A percentile compares a stretch with the other conserved stretches of the same genome.
Conservation (phyloP, 2,113 vertebrate genomes). For the Reinhardtius hippoglossoides region DNA sequence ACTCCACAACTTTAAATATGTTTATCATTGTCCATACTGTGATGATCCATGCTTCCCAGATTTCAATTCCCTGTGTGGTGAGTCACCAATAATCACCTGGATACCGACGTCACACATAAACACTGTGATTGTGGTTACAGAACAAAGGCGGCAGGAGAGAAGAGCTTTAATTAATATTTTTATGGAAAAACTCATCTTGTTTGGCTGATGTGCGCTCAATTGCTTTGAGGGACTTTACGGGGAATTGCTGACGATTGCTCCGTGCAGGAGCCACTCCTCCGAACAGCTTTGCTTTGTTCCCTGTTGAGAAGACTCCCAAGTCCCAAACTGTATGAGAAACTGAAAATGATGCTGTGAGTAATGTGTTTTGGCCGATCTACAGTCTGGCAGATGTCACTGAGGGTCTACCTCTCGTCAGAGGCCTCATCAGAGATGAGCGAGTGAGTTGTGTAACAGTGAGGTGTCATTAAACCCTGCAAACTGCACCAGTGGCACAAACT, state of each 20-base stretch:
- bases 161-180: too few relatives aligned
- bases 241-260: not conserved
- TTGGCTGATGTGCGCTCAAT: too few relatives aligned
- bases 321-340: not conserved
- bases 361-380: conserved; percentile 13
- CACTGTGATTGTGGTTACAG: too few relatives aligned
- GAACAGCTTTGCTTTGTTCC: not conserved
- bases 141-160: too few relatives aligned
- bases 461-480: too few relatives aligned
- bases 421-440: not conserved
- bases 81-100: too few relatives aligned
- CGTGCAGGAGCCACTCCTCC: conserved; percentile 34
- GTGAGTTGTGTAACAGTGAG: not conserved
- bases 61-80: too few relatives aligned
- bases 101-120: too few relatives aligned
- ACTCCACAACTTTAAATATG: too few relatives aligned
- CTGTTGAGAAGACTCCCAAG: conserved; percentile 20
- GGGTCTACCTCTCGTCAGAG: not conserved
- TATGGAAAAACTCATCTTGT: not conserved
- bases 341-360: not conserved
- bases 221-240: not conserved
- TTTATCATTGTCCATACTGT: too few relatives aligned
- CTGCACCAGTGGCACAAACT: too few relatives aligned
- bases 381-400: not conserved
- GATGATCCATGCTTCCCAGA: too few relatives aligned